These are phyloP conservation scores for Sepiola atlantica DNA, from an alignment of 2,888 invertebrate genomes.

Conservation along the genomic window DNA sequence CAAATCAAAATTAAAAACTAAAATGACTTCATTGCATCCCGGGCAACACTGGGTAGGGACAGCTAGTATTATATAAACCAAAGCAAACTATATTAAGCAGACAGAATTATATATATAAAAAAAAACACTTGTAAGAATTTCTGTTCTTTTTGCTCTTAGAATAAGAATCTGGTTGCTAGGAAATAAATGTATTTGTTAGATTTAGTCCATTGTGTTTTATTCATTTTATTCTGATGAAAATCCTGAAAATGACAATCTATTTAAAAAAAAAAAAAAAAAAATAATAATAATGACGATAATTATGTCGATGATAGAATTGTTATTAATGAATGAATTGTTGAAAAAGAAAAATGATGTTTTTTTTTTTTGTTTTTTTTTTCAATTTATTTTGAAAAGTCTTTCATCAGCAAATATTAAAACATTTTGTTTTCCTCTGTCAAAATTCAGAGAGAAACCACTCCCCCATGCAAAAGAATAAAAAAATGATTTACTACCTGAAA, in stretches of 20 bases:
- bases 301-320: background rate
- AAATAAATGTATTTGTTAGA: background rate
- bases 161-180: too few relatives aligned
- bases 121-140: too few relatives aligned
- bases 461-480: constrained; percentile 37
- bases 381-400: background rate
- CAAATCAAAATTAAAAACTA: too few relatives aligned
- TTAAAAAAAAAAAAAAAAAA: background rate
- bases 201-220: background rate
- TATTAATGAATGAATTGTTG: background rate
- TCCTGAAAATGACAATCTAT: background rate
- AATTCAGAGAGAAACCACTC: constrained; percentile 8
- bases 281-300: background rate
- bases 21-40: too few relatives aligned
- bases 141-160: too few relatives aligned
- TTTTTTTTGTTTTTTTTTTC: background rate
- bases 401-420: background rate
- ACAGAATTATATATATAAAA: too few relatives aligned
- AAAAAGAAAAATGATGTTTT: background rate
- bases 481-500: constrained; percentile 83
- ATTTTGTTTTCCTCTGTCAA: background rate
- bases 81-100: too few relatives aligned
- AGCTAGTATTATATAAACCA: too few relatives aligned
- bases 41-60: too few relatives aligned
- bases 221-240: too few relatives aligned